phyloP scores from a whole-genome alignment of 1,140 invertebrate genomes.

The Pseudoatta argentina region DNA sequence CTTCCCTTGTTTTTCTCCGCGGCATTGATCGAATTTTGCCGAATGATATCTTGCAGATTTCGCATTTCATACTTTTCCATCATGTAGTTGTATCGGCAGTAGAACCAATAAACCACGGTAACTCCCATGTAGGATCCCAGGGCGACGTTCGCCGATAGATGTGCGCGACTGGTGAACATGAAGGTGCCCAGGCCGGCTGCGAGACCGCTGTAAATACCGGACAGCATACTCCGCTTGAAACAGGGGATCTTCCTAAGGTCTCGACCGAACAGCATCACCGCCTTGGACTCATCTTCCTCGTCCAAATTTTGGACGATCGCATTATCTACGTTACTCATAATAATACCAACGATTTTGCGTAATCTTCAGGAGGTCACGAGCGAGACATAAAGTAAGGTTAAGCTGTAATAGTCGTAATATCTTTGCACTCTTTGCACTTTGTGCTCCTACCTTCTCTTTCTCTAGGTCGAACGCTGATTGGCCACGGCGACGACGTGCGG shows the following conservation, averaged over 20 bases:
- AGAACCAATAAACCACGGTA: conserved; percentile 87
- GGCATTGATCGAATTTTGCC: not conserved
- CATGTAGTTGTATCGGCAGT: conserved; percentile 82
- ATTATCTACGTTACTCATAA: not conserved
- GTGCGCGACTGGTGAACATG: conserved; percentile 87
- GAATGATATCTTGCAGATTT: conserved; percentile 44
- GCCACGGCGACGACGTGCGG: not conserved
- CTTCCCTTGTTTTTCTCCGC: not conserved
- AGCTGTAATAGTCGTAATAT: not conserved
- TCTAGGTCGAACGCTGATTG: not conserved
- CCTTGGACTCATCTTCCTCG: conserved; percentile 57
- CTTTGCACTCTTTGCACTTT: conserved; percentile 1
- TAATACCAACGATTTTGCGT: not conserved
- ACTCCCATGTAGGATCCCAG: conserved; percentile 86
- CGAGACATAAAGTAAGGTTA: conserved; percentile 21
- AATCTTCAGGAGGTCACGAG: not conserved
- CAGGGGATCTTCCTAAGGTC: conserved; percentile 89
- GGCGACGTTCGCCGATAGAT: conserved; percentile 85
- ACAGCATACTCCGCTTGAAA: conserved; percentile 88
- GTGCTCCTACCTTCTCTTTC: not conserved
- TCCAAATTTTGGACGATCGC: not conserved
- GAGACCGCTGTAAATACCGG: conserved; percentile 88
- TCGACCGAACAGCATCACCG: conserved; percentile 87
- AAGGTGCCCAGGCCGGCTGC: conserved; percentile 87
- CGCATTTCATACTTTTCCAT: conserved; percentile 44